Conservation (phyloP, 2,888 invertebrate species). For the Globia sparganii region DNA sequence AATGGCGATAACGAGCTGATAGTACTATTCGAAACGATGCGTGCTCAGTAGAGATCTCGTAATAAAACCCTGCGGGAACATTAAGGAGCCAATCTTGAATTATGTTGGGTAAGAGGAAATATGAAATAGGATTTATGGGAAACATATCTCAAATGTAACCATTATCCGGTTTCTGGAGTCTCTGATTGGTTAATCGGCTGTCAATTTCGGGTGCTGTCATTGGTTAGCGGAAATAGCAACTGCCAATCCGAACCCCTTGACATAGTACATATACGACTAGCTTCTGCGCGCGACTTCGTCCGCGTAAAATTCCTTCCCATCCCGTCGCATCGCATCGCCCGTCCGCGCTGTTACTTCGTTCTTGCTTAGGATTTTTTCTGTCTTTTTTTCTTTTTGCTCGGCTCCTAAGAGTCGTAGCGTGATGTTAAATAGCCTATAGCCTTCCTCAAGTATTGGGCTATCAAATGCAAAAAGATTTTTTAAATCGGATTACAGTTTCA, state of each 20-base stretch:
- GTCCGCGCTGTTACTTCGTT: no score
- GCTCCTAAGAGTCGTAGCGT: no score
- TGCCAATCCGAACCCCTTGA: not conserved
- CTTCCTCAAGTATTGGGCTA: no score
- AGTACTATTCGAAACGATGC: slow-evolving; percentile 26
- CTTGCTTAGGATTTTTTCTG: no score
- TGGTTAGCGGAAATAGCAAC: slow-evolving; percentile 2
- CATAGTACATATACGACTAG: not conserved
- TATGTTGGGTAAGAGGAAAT: slow-evolving; percentile 45
- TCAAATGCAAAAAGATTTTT: no score
- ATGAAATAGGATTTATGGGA: slow-evolving; percentile 43
- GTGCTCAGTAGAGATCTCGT: slow-evolving; percentile 37
- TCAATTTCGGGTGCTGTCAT: slow-evolving; percentile 21
- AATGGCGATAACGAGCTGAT: slow-evolving; percentile 45
- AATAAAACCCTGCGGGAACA: slow-evolving; percentile 46
- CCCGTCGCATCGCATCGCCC: no score
- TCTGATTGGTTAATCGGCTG: slow-evolving; percentile 30
- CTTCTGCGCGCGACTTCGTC: not conserved
- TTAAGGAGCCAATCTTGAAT: slow-evolving; percentile 46
- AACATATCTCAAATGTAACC: slow-evolving; percentile 29
- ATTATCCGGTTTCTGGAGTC: not conserved
- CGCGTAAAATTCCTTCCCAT: no score
- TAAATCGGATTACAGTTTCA: no score
- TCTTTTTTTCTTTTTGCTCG: no score
- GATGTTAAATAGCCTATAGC: no score